A percentile compares a stretch with the other conserved stretches of the same genome.
Evolutionary conservation across 2,888 invertebrate species (phyloP).

Genomic region (Chydorus sphaericus): DNA sequence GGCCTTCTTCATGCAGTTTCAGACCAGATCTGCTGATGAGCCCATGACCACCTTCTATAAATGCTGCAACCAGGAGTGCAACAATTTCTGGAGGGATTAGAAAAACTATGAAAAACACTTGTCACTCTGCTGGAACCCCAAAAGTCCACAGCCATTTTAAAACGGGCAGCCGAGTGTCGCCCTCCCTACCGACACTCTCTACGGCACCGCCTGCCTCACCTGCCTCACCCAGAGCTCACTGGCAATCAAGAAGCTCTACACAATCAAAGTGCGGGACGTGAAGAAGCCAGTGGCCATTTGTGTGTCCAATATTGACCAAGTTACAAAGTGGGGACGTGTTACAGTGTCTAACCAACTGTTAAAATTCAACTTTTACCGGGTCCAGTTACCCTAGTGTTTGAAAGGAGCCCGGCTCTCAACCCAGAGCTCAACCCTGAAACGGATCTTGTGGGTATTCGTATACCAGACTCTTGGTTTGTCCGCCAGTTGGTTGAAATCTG

Average conservation of each 20-base stretch:
- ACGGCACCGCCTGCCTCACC: conserved; percentile 88
- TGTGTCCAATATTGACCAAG: conserved; percentile 53
- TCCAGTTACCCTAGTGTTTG: conserved; percentile 80
- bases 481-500: conserved; percentile 41
- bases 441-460: conserved; percentile 67
- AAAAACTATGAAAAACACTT: conserved; percentile 11
- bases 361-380: conserved; percentile 69
- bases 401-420: conserved; percentile 49
- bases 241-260: conserved; percentile 65
- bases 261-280: conserved; percentile 66
- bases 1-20: conserved; percentile 96
- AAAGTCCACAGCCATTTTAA: conserved; percentile 12
- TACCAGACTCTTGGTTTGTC: conserved; percentile 71
- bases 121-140: conserved; percentile 1
- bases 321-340: conserved; percentile 58
- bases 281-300: conserved; percentile 89
- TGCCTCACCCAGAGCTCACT: conserved; percentile 62
- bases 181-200: conserved; percentile 94
- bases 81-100: conserved; percentile 87
- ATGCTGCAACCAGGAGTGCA: conserved; percentile 79
- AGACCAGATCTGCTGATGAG: conserved; percentile 96
- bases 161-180: conserved; percentile 39
- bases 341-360: conserved; percentile 54
- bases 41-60: conserved; percentile 99
- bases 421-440: conserved; percentile 63